phyloP scores from a whole-genome alignment of 2,797 vertebrate genomes.

The Astyanax mexicanus region DNA sequence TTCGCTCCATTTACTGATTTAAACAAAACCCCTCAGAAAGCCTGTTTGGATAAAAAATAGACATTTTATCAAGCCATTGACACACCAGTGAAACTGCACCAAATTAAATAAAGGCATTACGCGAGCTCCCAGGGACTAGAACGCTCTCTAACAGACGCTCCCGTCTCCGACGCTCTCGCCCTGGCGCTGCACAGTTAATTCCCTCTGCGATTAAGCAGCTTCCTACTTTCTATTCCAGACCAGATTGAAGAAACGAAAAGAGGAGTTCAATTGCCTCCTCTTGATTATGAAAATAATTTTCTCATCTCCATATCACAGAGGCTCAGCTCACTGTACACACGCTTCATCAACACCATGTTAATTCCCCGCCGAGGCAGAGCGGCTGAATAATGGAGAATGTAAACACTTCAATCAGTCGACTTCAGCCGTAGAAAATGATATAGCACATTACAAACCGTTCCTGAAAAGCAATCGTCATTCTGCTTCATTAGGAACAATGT shows the following conservation, averaged over 20 bases:
- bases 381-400: conserved; percentile 43
- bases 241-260: conserved; percentile 39
- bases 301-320: conserved; percentile 55
- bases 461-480: conserved; percentile 11
- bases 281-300: conserved; percentile 61
- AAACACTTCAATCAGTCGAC: conserved; percentile 50
- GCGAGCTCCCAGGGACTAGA: conserved; percentile 31
- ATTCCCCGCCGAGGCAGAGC: conserved; percentile 31
- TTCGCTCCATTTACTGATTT: neutral
- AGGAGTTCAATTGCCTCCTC: conserved; percentile 50
- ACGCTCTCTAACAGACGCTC: conserved; percentile 22
- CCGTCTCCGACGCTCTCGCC: conserved; percentile 8
- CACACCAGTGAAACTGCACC: conserved; percentile 21
- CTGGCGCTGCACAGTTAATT: conserved; percentile 49
- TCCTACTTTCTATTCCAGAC: conserved; percentile 50
- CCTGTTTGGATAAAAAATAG: conserved; percentile 18
- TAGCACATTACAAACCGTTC: conserved; percentile 12
- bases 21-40: conserved; percentile 10
- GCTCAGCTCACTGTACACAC: conserved; percentile 41
- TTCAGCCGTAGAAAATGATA: conserved; percentile 22
- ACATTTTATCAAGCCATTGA: conserved; percentile 23
- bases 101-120: conserved; percentile 38
- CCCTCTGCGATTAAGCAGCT: conserved; percentile 52
- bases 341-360: conserved; percentile 52
- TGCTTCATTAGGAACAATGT: conserved; percentile 29